Conservation (phyloP, 2,113 vertebrate genomes). For the Puntigrus tetrazona region DNA sequence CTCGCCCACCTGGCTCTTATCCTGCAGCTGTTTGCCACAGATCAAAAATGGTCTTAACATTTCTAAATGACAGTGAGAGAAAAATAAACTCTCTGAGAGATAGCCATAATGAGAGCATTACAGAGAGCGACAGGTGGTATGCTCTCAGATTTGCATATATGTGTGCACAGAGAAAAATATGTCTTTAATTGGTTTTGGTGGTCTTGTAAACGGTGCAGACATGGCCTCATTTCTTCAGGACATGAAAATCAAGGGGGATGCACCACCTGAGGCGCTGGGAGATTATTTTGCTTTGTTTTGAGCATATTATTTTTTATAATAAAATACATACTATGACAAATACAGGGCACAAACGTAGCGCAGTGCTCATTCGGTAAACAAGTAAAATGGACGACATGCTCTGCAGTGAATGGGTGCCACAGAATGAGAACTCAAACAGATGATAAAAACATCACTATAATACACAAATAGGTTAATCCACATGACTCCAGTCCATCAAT, state of each 20-base stretch:
- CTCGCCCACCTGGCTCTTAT: background rate
- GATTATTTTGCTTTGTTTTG: too few species aligned
- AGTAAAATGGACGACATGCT: background rate
- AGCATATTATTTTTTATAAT: too few species aligned
- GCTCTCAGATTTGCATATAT: background rate
- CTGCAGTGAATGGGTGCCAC: background rate
- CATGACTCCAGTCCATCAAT: too few species aligned
- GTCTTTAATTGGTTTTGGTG: background rate
- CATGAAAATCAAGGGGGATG: background rate
- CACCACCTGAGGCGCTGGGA: background rate
- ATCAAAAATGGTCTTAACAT: constrained; percentile 22
- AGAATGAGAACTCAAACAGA: background rate
- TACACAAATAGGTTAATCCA: background rate
- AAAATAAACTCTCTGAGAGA: constrained; percentile 64
- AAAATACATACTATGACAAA: too few species aligned
- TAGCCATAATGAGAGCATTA: constrained; percentile 72
- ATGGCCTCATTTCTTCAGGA: background rate
- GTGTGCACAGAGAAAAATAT: background rate
- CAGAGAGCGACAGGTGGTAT: background rate
- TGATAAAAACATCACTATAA: background rate
- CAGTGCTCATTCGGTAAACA: too few species aligned
- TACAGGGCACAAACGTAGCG: too few species aligned
- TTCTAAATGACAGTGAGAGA: constrained; percentile 49
- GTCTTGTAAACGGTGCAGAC: background rate
- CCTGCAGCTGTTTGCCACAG: constrained; percentile 8